Evolutionary conservation across 2,888 invertebrate genomes (phyloP).

Genomic region (Agrilus cyanescens): DNA sequence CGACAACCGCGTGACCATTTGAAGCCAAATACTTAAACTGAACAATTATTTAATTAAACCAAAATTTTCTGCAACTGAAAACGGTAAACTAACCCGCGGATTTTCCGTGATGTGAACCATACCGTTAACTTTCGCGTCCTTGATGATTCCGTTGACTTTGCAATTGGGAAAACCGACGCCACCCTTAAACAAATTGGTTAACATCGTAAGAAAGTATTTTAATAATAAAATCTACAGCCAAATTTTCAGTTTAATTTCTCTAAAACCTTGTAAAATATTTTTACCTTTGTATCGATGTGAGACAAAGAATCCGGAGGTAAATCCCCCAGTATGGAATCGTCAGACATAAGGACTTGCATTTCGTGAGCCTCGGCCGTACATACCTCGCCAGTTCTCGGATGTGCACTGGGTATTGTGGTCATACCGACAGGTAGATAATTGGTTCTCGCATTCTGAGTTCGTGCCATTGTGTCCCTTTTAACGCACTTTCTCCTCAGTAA

Average conservation of each 20-base stretch:
- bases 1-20: not conserved
- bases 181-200: slow-evolving; percentile 23
- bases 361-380: slow-evolving; percentile 29
- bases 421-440: slow-evolving; percentile 25
- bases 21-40: no score
- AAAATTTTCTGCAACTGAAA: slow-evolving; percentile 4
- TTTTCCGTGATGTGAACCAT: slow-evolving; percentile 56
- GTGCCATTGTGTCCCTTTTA: slow-evolving; percentile 23
- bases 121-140: slow-evolving; percentile 38
- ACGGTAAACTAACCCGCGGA: slow-evolving; percentile 43
- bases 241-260: no score
- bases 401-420: slow-evolving; percentile 5
- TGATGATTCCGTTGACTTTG: slow-evolving; percentile 38
- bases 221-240: not conserved
- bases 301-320: slow-evolving; percentile 23
- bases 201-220: slow-evolving; percentile 5
- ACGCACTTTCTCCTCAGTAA: slow-evolving; percentile 36
- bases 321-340: slow-evolving; percentile 26
- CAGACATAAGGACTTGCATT: slow-evolving; percentile 31
- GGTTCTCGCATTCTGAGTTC: slow-evolving; percentile 20
- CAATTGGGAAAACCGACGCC: slow-evolving; percentile 40
- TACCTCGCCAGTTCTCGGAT: slow-evolving; percentile 20
- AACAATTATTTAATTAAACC: not conserved
- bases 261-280: no score
- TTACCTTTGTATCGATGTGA: slow-evolving; percentile 47